Conservation (phyloP, 1,140 invertebrate species). For the Ctenoplectra terminalis region DNA sequence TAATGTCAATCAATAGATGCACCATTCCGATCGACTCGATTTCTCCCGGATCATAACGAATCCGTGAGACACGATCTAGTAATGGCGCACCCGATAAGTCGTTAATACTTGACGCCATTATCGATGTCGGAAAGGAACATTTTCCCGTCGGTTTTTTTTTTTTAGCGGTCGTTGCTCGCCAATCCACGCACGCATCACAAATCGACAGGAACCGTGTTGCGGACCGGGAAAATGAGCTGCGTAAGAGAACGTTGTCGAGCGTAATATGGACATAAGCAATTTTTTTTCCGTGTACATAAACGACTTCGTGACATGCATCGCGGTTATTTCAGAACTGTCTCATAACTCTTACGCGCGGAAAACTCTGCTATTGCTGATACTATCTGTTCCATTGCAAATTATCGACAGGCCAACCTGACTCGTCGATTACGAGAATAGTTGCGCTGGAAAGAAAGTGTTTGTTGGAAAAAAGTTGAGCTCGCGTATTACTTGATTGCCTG, state of each 20-base stretch:
- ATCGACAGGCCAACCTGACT: neutral
- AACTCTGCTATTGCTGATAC: neutral
- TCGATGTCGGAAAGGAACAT: neutral
- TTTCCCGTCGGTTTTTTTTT: neutral
- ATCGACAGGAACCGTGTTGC: neutral
- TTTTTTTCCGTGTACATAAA: neutral
- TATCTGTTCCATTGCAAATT: neutral
- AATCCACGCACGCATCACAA: neutral
- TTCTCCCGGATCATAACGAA: constrained; percentile 25
- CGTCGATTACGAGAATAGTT: neutral
- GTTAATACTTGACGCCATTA: neutral
- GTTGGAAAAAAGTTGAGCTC: neutral
- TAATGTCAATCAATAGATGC: constrained; percentile 9
- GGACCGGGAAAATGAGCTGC: neutral
- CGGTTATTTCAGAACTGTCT: neutral
- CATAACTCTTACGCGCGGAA: neutral
- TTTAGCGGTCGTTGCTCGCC: neutral
- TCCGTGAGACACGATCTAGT: neutral
- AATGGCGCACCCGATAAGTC: neutral
- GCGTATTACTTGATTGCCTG: neutral
- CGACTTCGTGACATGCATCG: neutral
- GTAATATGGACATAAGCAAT: too few relatives aligned
- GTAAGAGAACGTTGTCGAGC: neutral
- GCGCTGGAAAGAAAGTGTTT: neutral
- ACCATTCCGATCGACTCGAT: neutral